Evolutionary conservation across 2,113 vertebrate genomes (phyloP), one percentile per base, ranked within the genome.

Genomic region (Neomonachus schauinslandi): DNA sequence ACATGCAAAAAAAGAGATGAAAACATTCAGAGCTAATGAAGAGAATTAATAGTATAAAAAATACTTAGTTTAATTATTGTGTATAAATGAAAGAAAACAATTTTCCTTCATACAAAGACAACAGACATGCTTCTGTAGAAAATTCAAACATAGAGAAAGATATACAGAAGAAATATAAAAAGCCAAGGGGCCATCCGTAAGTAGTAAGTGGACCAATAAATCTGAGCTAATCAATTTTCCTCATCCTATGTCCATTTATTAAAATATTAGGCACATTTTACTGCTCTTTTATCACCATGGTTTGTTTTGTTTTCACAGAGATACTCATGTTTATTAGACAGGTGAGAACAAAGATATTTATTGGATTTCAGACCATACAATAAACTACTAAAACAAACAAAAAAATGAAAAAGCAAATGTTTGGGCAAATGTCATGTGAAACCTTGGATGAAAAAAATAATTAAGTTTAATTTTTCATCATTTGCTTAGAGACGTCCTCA

Each of bases 221-320:
- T 71, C 15, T 89, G 16, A 93, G 7, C 6, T 79, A 67, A 87
- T 21, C 39, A 28, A 28, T 85, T 91, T 96, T 61, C n/a, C 39
- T 89, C 7, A 83, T 21, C 18, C 31, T 8, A 14, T 63, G 14
- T 33, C 11, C 14, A 53, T 65, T 92, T 55, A 65, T 46, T 85
- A 87, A 71, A 89, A 24, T 16, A 53, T 4, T 39, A 74, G 36
- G 26, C 22, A 81, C 26, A 31, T 69, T 94, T 69, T 4, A 22
- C 51, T 59, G 49, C 33, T 71, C 36, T 72, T 13, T 39, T 81
- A 33, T 79, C 33, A 86, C 18, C 53, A 28, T 28, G 24, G 36
- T 53, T 74, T 94, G 93, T n/a, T 33, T 63, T 87, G 90, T 96
- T n/a, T 94, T 22, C 49, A 90, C 18, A 22, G 71, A 81, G 84